Evolutionary conservation across 2,113 vertebrate species (phyloP).

Genomic region (Urocynchramus pylzowi): DNA sequence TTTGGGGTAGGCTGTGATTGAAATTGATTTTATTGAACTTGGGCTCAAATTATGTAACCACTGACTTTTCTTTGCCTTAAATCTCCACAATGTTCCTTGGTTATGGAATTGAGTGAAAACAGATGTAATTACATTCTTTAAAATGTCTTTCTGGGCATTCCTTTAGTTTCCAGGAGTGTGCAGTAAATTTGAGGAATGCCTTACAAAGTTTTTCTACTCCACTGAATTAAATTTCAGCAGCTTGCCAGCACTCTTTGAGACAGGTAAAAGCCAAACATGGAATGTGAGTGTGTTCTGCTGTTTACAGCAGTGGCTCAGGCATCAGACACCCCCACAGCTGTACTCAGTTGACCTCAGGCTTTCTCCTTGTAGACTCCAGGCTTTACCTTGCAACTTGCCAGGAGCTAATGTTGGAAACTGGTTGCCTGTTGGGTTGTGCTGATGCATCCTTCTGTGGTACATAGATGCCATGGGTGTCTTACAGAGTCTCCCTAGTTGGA

Average conservation of each 20-base stretch:
- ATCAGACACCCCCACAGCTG: neutral
- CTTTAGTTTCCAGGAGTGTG: neutral
- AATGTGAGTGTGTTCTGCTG: neutral
- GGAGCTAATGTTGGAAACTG: neutral
- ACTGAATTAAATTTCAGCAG: neutral
- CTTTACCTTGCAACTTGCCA: neutral
- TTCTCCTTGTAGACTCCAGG: neutral
- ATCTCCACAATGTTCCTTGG: neutral
- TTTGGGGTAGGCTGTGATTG: neutral
- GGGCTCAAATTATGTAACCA: neutral
- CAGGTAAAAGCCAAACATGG: neutral
- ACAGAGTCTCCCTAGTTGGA: neutral
- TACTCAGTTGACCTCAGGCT: neutral
- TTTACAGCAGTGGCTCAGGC: neutral
- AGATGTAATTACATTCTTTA: neutral
- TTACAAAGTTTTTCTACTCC: neutral
- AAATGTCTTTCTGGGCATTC: neutral
- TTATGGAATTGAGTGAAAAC: neutral
- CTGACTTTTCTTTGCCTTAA: neutral
- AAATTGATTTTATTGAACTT: neutral
- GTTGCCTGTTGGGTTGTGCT: neutral
- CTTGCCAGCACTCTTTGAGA: neutral
- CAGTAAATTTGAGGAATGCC: neutral
- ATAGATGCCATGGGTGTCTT: fast-evolving
- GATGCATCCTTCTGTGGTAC: neutral